Conservation (phyloP, 2,888 invertebrate species). For the Melipona bicolor region DNA sequence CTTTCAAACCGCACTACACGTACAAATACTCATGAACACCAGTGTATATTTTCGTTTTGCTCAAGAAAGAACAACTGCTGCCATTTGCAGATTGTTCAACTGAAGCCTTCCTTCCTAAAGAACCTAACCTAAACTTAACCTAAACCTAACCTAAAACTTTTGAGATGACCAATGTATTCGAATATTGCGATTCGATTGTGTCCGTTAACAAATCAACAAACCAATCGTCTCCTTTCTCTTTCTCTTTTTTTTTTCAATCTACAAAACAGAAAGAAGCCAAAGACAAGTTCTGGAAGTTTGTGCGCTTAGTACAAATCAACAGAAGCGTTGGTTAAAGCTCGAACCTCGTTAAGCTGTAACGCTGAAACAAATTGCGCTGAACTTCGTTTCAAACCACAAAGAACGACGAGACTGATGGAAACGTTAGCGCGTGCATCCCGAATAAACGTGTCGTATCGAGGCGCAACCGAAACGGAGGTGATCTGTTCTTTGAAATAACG, state of each 20-base stretch:
- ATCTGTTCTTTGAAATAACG: constrained; percentile 37
- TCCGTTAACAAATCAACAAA: no score
- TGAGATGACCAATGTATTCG: no score
- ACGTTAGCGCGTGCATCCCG: neutral
- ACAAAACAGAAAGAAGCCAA: neutral
- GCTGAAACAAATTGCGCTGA: constrained; percentile 62
- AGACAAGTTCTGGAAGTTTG: constrained; percentile 44
- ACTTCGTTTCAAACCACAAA: constrained; percentile 52
- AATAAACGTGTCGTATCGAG: constrained; percentile 32
- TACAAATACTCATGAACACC: no score
- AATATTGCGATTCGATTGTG: neutral
- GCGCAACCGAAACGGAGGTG: constrained; percentile 24
- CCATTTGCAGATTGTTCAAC: no score
- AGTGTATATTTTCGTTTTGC: no score
- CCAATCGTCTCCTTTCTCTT: neutral
- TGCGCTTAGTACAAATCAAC: constrained; percentile 51
- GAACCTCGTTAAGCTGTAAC: constrained; percentile 63
- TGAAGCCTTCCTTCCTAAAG: no score
- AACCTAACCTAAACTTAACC: no score
- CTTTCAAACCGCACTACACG: no score
- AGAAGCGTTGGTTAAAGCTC: constrained; percentile 50
- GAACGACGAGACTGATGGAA: constrained; percentile 19
- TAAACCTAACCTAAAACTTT: no score
- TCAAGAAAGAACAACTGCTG: no score
- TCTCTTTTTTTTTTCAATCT: neutral